Percentiles rank a stretch among this genome's conserved stretches.
Evolutionary conservation across 2,888 invertebrate genomes (phyloP).

Genomic region (Cryptocephalus primarius): DNA sequence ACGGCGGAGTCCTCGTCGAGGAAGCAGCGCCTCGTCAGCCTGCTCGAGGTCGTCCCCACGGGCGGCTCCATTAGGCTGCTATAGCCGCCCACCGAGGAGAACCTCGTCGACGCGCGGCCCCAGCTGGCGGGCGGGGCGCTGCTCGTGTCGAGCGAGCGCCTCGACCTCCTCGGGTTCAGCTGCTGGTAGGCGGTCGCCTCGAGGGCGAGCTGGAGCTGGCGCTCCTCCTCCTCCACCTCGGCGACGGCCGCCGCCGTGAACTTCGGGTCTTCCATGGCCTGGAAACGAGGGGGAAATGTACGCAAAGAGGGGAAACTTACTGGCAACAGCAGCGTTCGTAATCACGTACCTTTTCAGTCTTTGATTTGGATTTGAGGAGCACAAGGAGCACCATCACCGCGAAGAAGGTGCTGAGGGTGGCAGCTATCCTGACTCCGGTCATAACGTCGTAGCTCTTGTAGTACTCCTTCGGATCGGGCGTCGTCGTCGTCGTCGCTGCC

Average conservation of each 20-base stretch:
- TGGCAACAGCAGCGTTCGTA: too few species aligned
- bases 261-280: slow-evolving; percentile 64
- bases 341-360: slow-evolving; percentile 49
- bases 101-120: slow-evolving; percentile 40
- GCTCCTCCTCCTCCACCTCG: slow-evolving; percentile 55
- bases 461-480: slow-evolving; percentile 39
- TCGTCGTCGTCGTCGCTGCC: slow-evolving; percentile 8
- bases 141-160: slow-evolving; percentile 50
- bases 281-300: too few species aligned
- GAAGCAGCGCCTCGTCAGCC: slow-evolving; percentile 44
- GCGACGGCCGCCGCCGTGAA: slow-evolving; percentile 53
- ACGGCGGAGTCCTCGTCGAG: slow-evolving; percentile 39
- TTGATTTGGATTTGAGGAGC: slow-evolving; percentile 79
- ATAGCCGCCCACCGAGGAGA: slow-evolving; percentile 58
- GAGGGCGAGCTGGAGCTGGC: slow-evolving; percentile 61
- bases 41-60: slow-evolving; percentile 46
- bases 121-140: slow-evolving; percentile 47
- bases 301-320: too few species aligned
- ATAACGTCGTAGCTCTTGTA: slow-evolving; percentile 88
- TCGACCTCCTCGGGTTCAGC: slow-evolving; percentile 37
- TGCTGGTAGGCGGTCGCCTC: slow-evolving; percentile 55
- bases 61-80: slow-evolving; percentile 59
- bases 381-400: slow-evolving; percentile 87
- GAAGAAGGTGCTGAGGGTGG: slow-evolving; percentile 84
- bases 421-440: slow-evolving; percentile 87